Evolutionary conservation across 64 coral and sea anemone genomes (phyloP).

Genomic region (Orbicella faveolata): DNA sequence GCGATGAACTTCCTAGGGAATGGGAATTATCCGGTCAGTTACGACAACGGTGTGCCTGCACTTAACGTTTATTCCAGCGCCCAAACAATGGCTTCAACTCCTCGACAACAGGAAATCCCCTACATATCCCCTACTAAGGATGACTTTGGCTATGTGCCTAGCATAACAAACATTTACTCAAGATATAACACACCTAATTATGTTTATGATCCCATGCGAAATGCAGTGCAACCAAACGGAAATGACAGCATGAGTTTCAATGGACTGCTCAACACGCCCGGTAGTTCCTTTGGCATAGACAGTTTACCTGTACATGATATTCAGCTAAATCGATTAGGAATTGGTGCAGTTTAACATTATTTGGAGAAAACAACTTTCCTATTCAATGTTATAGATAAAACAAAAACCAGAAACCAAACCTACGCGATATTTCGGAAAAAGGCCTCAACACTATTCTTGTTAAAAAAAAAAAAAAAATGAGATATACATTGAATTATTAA

Average conservation of each 20-base stretch:
- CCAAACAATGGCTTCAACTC: neutral
- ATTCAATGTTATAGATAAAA: no score
- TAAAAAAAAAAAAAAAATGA: no score
- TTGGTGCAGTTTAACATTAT: constrained; percentile 52
- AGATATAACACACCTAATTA: constrained; percentile 36
- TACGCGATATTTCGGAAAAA: no score
- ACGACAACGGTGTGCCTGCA: neutral
- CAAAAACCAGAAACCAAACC: no score
- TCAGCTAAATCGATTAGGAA: constrained; percentile 41
- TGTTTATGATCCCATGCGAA: constrained; percentile 36
- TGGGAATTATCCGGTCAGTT: constrained; percentile 47
- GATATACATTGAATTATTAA: no score
- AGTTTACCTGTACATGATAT: constrained; percentile 35
- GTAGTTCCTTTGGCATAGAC: constrained; percentile 43
- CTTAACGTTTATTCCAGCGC: constrained; percentile 21
- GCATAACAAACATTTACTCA: constrained; percentile 29
- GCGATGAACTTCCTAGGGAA: constrained; percentile 40
- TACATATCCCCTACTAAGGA: constrained; percentile 17
- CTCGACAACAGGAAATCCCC: neutral
- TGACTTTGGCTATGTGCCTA: constrained; percentile 21
- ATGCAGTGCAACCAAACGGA: constrained; percentile 3
- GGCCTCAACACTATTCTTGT: no score
- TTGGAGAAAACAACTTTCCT: neutral
- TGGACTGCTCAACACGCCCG: neutral
- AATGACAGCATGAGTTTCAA: constrained; percentile 30